phyloP scores from a whole-genome alignment of 2,797 vertebrate genomes.

The Argyrosomus regius region DNA sequence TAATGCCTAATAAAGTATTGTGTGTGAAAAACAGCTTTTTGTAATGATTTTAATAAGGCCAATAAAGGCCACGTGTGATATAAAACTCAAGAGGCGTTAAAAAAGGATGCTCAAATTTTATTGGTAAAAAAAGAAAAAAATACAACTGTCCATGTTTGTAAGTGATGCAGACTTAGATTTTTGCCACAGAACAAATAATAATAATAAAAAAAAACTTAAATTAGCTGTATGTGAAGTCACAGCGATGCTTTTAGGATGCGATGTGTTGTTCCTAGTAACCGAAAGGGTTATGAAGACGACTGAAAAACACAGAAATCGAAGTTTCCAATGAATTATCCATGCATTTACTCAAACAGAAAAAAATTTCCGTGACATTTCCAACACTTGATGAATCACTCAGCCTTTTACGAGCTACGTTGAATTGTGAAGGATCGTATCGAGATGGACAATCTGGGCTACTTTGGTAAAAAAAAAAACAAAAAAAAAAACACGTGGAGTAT shows the following conservation, averaged over 20 bases:
- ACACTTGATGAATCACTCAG: slow-evolving; percentile 40
- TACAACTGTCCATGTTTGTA: slow-evolving; percentile 49
- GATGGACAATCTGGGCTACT: slow-evolving; percentile 54
- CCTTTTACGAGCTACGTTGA: slow-evolving; percentile 51
- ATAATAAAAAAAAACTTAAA: slow-evolving; percentile 23
- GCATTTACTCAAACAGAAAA: slow-evolving; percentile 52
- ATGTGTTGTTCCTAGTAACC: slow-evolving; percentile 25
- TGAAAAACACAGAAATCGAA: slow-evolving; percentile 56
- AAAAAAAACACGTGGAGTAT: slow-evolving; percentile 63
- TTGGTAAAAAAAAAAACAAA: slow-evolving; percentile 16
- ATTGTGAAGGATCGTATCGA: slow-evolving; percentile 52
- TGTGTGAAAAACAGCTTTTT: slow-evolving; percentile 46
- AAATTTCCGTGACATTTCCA: slow-evolving; percentile 38
- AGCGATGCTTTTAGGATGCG: slow-evolving; percentile 40
- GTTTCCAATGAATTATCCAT: slow-evolving; percentile 26
- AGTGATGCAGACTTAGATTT: slow-evolving; percentile 57
- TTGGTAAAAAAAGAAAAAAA: slow-evolving; percentile 68
- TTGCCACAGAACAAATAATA: slow-evolving; percentile 56
- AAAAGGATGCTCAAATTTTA: slow-evolving; percentile 72
- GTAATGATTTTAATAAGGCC: slow-evolving; percentile 29
- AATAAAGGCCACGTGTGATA: slow-evolving; percentile 27
- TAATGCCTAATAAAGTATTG: slow-evolving; percentile 65
- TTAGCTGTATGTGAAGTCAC: slow-evolving; percentile 35
- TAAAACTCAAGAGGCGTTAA: slow-evolving; percentile 52
- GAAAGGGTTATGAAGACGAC: slow-evolving; percentile 45